These are phyloP conservation scores for Epinotia demarniana DNA, from an alignment of 2,888 invertebrate genomes.

Conservation along the genomic window DNA sequence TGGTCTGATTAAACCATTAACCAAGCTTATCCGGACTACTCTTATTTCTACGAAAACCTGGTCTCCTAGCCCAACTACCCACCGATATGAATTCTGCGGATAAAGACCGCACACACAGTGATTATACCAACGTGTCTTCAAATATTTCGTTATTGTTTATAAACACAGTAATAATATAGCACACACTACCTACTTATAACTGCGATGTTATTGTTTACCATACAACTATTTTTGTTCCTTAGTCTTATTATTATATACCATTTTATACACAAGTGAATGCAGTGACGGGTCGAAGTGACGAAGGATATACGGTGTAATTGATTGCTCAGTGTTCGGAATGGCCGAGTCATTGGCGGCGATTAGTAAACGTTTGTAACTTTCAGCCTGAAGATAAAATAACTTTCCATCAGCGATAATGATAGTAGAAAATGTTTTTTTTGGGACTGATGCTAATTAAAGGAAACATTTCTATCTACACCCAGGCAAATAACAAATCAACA, in stretches of 20 bases:
- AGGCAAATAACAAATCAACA: neutral
- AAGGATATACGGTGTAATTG: constrained; percentile 39
- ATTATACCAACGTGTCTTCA: too few relatives aligned
- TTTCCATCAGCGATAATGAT: constrained; percentile 27
- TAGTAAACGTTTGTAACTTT: constrained; percentile 40
- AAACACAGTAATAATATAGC: neutral
- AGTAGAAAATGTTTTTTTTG: constrained; percentile 2
- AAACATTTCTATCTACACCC: neutral
- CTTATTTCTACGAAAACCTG: too few relatives aligned
- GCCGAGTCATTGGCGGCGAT: constrained; percentile 39
- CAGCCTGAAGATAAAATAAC: constrained; percentile 32
- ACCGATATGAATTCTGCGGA: too few relatives aligned
- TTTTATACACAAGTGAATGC: constrained; percentile 27
- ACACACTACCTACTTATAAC: too few relatives aligned
- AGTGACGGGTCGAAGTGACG: constrained; percentile 30
- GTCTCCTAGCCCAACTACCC: too few relatives aligned
- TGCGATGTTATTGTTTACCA: neutral
- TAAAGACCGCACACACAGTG: too few relatives aligned
- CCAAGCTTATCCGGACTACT: too few relatives aligned
- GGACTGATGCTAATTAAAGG: neutral
- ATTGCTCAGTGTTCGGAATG: constrained; percentile 37
- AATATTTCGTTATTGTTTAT: neutral
- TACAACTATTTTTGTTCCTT: neutral
- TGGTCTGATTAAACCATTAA: too few relatives aligned
- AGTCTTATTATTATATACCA: constrained; percentile 9